A percentile compares a stretch with the other conserved stretches of the same genome.
These are phyloP conservation scores for Vipera ursinii DNA, from an alignment of 2,797 vertebrate species.

Conservation along the genomic window DNA sequence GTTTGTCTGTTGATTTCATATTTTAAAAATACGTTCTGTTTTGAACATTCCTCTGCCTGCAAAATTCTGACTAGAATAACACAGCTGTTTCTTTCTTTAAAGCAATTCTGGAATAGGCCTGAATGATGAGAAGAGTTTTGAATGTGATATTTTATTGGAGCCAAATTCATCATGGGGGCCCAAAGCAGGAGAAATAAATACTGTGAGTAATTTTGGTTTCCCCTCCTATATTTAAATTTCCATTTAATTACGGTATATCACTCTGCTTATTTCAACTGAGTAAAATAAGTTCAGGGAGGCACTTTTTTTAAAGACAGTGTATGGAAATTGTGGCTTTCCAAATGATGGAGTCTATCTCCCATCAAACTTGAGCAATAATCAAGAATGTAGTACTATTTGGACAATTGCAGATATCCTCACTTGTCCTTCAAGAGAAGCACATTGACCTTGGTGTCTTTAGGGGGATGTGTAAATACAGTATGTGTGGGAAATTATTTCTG, in stretches of 20 bases:
- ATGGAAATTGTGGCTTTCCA: not conserved
- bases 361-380: not conserved
- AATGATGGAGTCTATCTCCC: not conserved
- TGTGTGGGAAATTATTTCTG: not conserved
- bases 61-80: not conserved
- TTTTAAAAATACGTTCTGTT: not conserved
- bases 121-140: constrained; percentile 75
- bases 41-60: not conserved
- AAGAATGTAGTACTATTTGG: not conserved
- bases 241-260: not conserved
- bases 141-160: constrained; percentile 83
- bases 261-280: not conserved
- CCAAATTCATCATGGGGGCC: constrained; percentile 77
- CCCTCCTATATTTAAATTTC: not conserved
- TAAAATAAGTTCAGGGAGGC: not conserved
- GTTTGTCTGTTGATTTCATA: not conserved
- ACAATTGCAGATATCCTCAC: no score
- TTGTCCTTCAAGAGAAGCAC: not conserved
- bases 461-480: not conserved
- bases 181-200: constrained; percentile 81
- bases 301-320: not conserved
- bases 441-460: not conserved
- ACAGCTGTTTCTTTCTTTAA: constrained; percentile 39
- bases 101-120: constrained; percentile 72
- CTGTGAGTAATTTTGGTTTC: constrained; percentile 75